Base-by-base conservation (phyloP, 2,888 invertebrate genomes). In the Thereva unica region DNA sequence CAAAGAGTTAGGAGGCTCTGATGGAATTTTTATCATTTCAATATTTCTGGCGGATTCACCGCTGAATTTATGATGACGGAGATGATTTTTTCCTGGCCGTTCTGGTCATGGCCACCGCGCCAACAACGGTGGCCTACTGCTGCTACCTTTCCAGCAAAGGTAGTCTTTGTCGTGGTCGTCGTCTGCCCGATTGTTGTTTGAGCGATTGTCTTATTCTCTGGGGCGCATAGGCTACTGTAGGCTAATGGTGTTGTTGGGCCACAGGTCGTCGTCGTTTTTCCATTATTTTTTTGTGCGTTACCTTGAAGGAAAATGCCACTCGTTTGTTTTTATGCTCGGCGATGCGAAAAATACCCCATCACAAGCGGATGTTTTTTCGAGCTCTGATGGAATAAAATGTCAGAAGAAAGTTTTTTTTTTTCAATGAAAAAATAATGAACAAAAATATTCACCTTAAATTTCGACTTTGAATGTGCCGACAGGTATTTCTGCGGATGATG, bases 1-100 rank as follows among this genome's bases (percentile, higher is more conserved):
- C 23, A 23, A 49, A 68, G 66, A 68, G 59, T 68, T 68, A 68
- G 66, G 66, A 59, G 68, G 44, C 61, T 65, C 65, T 55, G 68
- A 54, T 68, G 68, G 68, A 68, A 68, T 68, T 68, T 68, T 68
- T 64, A 68, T 68, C 68, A 66, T 68, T 68, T 68, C 65, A 68
- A 68, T 68, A 68, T 68, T 68, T 68, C 66, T 68, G 66, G 68
- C 59, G 68, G 68, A 66, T 66, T 68, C 66, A 47, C 66, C 53
- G 61, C 47, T 65, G 68, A 68, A 68, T 68, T 68, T 68, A 68
- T 68, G 68, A 68, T 66, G 68, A 65, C 68, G 40, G 49, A 52
- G 45, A 37, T 44, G 50, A 57, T 67, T 56, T 65, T 65, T 54
- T 65, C 23, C 45, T 5, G 47, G 35, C 23, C 55, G 54, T 65